phyloP scores from a whole-genome alignment of 2,888 invertebrate species.

The Caenorhabditis sinica region DNA sequence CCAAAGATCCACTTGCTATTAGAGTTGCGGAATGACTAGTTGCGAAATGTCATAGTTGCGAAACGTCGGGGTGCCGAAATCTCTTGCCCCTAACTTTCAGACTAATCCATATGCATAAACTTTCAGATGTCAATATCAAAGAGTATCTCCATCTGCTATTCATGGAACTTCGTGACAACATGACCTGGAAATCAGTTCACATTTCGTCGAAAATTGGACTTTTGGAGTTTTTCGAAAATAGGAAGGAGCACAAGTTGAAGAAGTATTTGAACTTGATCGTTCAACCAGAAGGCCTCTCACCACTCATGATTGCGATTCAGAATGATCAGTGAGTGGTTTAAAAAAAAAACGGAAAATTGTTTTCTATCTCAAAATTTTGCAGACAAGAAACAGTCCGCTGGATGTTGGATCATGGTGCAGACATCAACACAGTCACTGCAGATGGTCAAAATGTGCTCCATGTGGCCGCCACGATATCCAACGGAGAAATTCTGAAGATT shows the following conservation, averaged over 20 bases:
- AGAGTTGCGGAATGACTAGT: too few species aligned
- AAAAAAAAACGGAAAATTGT: too few species aligned
- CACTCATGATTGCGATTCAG: conserved; percentile 80
- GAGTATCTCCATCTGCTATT: conserved; percentile 66
- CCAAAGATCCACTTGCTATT: too few species aligned
- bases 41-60: too few species aligned
- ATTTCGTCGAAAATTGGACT: conserved; percentile 69
- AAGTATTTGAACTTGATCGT: conserved; percentile 68
- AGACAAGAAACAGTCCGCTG: conserved; percentile 74
- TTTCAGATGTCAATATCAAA: conserved; percentile 59
- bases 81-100: too few species aligned
- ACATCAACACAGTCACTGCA: conserved; percentile 95
- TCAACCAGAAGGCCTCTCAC: conserved; percentile 78
- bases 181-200: conserved; percentile 73
- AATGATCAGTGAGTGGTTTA: conserved; percentile 71
- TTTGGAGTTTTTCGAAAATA: conserved; percentile 66
- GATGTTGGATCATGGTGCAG: conserved; percentile 87
- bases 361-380: conserved; percentile 12
- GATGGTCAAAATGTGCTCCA: conserved; percentile 89
- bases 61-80: too few species aligned
- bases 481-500: conserved; percentile 85
- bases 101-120: too few species aligned
- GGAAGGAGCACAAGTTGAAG: conserved; percentile 51
- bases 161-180: conserved; percentile 63
- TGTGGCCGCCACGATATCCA: conserved; percentile 87